A percentile compares a stretch with the other conserved stretches of the same genome.
Evolutionary conservation across 2,797 vertebrate genomes (phyloP).

Genomic region (Clarias laeviceps): DNA sequence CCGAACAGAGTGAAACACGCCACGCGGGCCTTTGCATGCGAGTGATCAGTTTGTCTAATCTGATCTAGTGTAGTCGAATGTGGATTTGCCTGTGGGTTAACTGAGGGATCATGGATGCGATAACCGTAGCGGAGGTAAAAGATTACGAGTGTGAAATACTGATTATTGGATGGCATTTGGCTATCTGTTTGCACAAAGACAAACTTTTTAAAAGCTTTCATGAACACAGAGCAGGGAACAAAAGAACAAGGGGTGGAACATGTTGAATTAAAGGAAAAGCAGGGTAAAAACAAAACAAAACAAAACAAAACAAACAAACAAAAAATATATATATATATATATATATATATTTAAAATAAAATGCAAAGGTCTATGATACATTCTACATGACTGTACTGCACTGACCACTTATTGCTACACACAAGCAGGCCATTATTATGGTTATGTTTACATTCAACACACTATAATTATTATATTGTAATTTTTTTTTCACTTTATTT

Average conservation of each 20-base stretch:
- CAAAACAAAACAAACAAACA: no score
- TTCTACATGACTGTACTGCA: no score
- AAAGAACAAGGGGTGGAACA: conserved; percentile 1
- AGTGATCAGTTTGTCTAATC: conserved; percentile 56
- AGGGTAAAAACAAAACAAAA: not conserved
- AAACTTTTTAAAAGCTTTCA: conserved; percentile 28
- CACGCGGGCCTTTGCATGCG: conserved; percentile 50
- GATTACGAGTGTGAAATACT: conserved; percentile 30
- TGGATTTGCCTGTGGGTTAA: conserved; percentile 55
- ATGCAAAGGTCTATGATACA: conserved; percentile 20
- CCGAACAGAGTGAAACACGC: conserved; percentile 59
- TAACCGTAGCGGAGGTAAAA: conserved; percentile 35
- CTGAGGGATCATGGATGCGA: conserved; percentile 26
- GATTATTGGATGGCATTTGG: conserved; percentile 21
- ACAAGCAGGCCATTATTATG: no score
- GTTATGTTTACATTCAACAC: no score
- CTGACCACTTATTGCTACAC: no score
- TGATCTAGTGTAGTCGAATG: conserved; percentile 39
- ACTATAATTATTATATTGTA: no score
- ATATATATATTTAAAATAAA: conserved; percentile 22
- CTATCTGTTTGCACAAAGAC: conserved; percentile 27
- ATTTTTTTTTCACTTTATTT: no score
- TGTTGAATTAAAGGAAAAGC: conserved; percentile 25
- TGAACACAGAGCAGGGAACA: not conserved
- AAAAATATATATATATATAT: no score